phyloP scores from a whole-genome alignment of 2,113 vertebrate species.

The Paratilapia polleni region DNA sequence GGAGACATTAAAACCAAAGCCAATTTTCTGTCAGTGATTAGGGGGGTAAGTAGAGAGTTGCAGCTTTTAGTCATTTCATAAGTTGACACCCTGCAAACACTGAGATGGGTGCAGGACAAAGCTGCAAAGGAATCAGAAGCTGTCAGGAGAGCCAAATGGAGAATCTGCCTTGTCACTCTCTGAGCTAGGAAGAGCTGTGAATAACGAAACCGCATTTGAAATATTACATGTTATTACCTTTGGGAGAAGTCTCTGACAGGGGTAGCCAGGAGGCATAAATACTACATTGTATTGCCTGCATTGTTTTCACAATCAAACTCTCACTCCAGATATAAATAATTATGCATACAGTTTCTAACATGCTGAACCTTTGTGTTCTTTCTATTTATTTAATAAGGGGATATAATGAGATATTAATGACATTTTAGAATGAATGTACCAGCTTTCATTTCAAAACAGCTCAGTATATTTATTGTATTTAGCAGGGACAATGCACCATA shows the following conservation, averaged over 20 bases:
- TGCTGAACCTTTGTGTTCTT: background rate
- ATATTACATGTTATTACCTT: slow-evolving; percentile 39
- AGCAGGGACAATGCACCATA: background rate
- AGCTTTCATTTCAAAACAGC: background rate
- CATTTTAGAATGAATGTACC: background rate
- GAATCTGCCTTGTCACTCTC: slow-evolving; percentile 29
- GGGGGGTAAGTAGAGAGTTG: slow-evolving; percentile 18
- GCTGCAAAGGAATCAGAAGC: slow-evolving; percentile 17
- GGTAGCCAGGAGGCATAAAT: slow-evolving; percentile 23
- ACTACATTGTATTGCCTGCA: background rate
- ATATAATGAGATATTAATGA: background rate
- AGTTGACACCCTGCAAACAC: slow-evolving; percentile 51
- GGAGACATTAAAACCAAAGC: slow-evolving; percentile 42
- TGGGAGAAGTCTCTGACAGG: slow-evolving; percentile 25
- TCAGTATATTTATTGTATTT: background rate
- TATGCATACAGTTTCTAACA: background rate
- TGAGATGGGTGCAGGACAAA: slow-evolving; percentile 13
- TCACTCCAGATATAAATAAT: background rate
- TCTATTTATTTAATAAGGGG: background rate
- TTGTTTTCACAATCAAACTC: slow-evolving; percentile 3
- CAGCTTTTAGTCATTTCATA: slow-evolving; percentile 51
- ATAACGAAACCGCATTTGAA: slow-evolving; percentile 28
- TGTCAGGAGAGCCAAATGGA: slow-evolving; percentile 28
- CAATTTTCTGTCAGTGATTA: slow-evolving; percentile 35
- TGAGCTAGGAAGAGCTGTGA: slow-evolving; percentile 22